These are phyloP conservation scores for Toxostoma redivivum DNA, from an alignment of 2,113 vertebrate genomes.

Conservation along the genomic window DNA sequence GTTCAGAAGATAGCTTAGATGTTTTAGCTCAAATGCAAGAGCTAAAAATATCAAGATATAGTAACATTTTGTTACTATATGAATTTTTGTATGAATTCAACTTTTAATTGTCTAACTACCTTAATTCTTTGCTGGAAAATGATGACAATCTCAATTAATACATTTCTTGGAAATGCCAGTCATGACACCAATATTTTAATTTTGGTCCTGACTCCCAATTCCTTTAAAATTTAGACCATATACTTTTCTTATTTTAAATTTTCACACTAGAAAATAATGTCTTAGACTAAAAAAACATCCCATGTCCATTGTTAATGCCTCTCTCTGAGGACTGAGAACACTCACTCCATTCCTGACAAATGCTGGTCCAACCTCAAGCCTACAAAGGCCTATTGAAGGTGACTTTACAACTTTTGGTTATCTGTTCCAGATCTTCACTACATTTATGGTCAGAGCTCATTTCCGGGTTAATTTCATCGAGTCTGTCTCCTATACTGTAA, in stretches of 20 bases:
- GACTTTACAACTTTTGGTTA: background rate
- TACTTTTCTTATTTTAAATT: background rate
- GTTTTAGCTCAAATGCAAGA: background rate
- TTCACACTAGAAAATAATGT: background rate
- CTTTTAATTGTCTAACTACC: background rate
- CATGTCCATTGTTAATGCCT: background rate
- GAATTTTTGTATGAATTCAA: background rate
- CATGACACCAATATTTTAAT: background rate
- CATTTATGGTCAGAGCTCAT: background rate
- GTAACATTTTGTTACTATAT: background rate
- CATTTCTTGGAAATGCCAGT: background rate
- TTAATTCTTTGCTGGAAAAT: background rate
- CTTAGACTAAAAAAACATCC: background rate
- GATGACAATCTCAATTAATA: background rate
- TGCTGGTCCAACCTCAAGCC: background rate
- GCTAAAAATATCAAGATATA: background rate
- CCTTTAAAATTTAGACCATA: background rate
- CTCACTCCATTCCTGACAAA: background rate
- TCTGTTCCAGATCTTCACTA: background rate
- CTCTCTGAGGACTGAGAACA: background rate
- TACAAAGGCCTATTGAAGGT: background rate
- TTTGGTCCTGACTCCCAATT: background rate
- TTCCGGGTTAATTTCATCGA: background rate
- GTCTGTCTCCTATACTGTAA: background rate
- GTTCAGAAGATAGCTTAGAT: background rate